phyloP scores from a whole-genome alignment of 2,797 vertebrate genomes.

The Gambelia wislizenii region DNA sequence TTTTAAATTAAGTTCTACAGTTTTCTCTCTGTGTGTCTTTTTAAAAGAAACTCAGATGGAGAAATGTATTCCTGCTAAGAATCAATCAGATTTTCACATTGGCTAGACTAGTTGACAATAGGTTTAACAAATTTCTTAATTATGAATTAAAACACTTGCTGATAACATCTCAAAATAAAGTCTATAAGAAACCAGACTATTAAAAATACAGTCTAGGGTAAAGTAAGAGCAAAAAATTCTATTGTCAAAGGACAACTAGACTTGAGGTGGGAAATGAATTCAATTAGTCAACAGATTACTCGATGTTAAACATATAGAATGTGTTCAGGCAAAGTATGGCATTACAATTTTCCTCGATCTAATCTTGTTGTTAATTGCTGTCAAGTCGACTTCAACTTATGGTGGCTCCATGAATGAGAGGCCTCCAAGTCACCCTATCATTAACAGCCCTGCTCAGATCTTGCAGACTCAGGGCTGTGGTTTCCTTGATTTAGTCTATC shows the following conservation, averaged over 20 bases:
- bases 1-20: slow-evolving; percentile 15
- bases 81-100: slow-evolving; percentile 49
- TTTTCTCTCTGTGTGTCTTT: neutral
- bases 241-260: slow-evolving; percentile 15
- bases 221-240: neutral
- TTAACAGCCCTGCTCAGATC: no score
- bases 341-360: neutral
- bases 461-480: no score
- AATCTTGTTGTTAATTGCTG: no score
- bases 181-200: neutral
- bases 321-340: neutral
- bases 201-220: neutral
- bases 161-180: slow-evolving; percentile 18
- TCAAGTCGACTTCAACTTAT: no score
- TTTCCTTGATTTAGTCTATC: no score
- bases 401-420: no score
- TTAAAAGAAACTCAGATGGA: neutral
- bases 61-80: slow-evolving; percentile 37
- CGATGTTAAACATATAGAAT: neutral
- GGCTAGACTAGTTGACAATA: slow-evolving; percentile 48
- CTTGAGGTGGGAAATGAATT: neutral
- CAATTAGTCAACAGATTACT: neutral
- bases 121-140: slow-evolving; percentile 59
- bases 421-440: no score
- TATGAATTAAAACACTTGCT: slow-evolving; percentile 39